phyloP scores from a whole-genome alignment of 2,797 vertebrate species.

The Oryzias dopingdopingensis region DNA sequence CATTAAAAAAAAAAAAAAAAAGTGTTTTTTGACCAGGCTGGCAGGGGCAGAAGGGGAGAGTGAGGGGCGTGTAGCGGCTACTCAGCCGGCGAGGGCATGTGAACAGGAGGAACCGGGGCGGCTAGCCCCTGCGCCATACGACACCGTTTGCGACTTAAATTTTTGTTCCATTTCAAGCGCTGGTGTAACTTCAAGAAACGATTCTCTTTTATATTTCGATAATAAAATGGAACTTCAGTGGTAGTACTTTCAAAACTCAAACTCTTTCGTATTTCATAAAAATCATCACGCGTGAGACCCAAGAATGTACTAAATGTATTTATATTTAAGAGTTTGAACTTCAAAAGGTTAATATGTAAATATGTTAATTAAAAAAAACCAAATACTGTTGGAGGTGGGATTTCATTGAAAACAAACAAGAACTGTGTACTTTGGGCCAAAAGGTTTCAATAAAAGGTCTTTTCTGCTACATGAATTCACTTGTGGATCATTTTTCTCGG shows the following conservation, averaged over 20 bases:
- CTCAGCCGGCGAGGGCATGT: no score
- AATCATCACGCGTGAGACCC: slow-evolving; percentile 65
- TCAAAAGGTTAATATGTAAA: slow-evolving; percentile 60
- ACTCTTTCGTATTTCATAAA: slow-evolving; percentile 28
- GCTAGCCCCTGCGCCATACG: no score
- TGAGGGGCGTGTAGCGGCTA: no score
- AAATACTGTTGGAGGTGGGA: slow-evolving; percentile 45
- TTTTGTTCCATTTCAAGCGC: no score
- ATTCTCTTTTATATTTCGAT: neutral
- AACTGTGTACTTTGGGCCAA: slow-evolving; percentile 58
- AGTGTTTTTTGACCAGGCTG: no score
- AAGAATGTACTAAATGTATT: slow-evolving; percentile 76
- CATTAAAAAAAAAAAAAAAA: no score
- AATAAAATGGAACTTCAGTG: neutral
- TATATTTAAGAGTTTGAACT: slow-evolving; percentile 73
- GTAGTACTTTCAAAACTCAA: neutral
- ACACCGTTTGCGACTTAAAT: no score
- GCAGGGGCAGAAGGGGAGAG: no score
- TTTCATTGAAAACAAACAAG: slow-evolving; percentile 31
- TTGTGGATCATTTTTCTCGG: neutral
- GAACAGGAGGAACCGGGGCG: no score
- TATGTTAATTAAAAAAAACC: slow-evolving; percentile 50
- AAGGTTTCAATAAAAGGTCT: slow-evolving; percentile 62
- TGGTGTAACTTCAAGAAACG: no score
- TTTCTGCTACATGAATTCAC: slow-evolving; percentile 32